These are phyloP conservation scores for Busseola fusca DNA, from an alignment of 2,888 invertebrate species.

Conservation along the genomic window DNA sequence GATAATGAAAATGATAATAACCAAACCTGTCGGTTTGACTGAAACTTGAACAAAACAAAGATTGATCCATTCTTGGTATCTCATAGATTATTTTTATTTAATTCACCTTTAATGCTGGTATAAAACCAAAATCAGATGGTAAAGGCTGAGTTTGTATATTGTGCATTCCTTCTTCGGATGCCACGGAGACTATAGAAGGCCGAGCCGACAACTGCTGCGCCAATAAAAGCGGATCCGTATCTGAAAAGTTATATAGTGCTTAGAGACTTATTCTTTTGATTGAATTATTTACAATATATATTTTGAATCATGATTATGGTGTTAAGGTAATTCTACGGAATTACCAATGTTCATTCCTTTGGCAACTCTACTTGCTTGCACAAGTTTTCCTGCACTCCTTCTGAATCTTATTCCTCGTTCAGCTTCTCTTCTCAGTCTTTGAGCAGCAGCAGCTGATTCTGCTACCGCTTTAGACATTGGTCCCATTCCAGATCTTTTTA, in stretches of 20 bases:
- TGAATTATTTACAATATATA: neutral
- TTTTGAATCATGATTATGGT: neutral
- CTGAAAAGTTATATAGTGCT: slow-evolving; percentile 61
- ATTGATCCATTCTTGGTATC: neutral
- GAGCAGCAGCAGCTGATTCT: slow-evolving; percentile 84
- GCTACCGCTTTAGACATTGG: slow-evolving; percentile 81
- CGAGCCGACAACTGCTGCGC: slow-evolving; percentile 86
- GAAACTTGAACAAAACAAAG: neutral
- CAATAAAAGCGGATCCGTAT: slow-evolving; percentile 83
- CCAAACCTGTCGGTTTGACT: neutral
- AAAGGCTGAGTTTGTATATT: slow-evolving; percentile 82
- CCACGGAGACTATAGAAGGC: slow-evolving; percentile 86
- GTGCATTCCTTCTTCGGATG: slow-evolving; percentile 84
- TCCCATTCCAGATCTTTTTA: slow-evolving; percentile 86
- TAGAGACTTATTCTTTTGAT: neutral
- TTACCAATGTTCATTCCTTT: slow-evolving; percentile 86
- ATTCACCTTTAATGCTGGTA: slow-evolving; percentile 80
- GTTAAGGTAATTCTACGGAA: neutral
- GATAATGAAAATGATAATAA: neutral
- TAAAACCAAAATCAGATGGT: slow-evolving; percentile 84
- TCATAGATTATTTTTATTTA: no score
- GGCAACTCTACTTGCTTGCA: slow-evolving; percentile 83
- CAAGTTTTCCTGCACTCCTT: slow-evolving; percentile 83
- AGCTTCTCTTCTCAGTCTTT: slow-evolving; percentile 82
- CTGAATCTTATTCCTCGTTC: slow-evolving; percentile 84